These are phyloP conservation scores for Chloroceryle inda DNA, from an alignment of 2,797 vertebrate genomes.

Conservation along the genomic window DNA sequence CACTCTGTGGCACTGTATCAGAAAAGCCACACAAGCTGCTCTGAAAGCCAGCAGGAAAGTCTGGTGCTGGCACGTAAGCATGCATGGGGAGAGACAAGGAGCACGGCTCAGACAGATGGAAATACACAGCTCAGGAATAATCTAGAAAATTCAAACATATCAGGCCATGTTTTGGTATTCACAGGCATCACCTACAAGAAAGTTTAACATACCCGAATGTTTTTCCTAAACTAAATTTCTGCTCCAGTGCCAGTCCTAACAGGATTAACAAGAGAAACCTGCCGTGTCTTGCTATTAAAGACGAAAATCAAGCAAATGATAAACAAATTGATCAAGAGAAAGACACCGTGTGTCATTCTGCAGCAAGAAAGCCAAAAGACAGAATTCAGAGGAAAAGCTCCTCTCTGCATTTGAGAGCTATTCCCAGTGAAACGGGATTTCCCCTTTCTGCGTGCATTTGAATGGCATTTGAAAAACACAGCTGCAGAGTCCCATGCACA, in stretches of 20 bases:
- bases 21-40: not conserved
- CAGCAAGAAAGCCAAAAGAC: conserved; percentile 1
- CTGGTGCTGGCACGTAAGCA: not conserved
- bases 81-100: not conserved
- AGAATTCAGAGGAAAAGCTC: conserved; percentile 38
- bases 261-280: conserved; percentile 27
- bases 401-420: conserved; percentile 6
- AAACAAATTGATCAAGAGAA: conserved; percentile 57
- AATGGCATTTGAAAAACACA: conserved; percentile 74
- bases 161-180: not conserved
- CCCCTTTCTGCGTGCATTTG: conserved; percentile 61
- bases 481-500: conserved; percentile 33
- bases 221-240: conserved; percentile 27
- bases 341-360: not conserved
- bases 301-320: conserved; percentile 23
- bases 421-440: conserved; percentile 38
- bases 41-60: not conserved
- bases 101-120: not conserved
- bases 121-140: not conserved
- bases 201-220: conserved; percentile 16
- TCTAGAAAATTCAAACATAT: not conserved
- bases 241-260: conserved; percentile 21
- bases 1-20: not conserved
- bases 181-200: not conserved
- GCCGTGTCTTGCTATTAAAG: conserved; percentile 24